Evolutionary conservation across 2,113 vertebrate genomes (phyloP), one percentile per base, ranked within the genome.

Genomic region (Phasianus colchicus): DNA sequence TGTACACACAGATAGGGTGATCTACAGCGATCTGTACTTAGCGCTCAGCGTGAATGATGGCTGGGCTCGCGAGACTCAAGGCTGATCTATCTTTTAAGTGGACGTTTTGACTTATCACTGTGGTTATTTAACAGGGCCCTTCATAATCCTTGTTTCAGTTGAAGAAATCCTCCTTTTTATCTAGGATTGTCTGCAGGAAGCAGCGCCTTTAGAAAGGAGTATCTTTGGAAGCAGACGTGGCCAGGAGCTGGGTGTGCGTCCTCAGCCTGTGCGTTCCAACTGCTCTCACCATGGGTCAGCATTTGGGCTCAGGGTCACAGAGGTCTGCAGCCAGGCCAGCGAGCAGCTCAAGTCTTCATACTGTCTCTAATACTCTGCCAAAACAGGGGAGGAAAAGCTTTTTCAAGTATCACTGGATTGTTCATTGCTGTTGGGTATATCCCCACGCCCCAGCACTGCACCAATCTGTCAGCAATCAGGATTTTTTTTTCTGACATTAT

Each of bases 1-100:
- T 65, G 2, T 71, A 13, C 55, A 2, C 86, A 78, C 55, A 84
- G 55, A 58, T 32, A 42, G 54, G 25, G 64, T 90, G 89, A 89
- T 80, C 70, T 94, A 50, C 88, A 86, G 91, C 22, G 4, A 47
- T 81, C 76, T 88, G 71, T 94, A 27, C 67, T 92, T 74, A 91
- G 84, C 78, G 90, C 78, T 88, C 22, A 2, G 63, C 54, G 72
- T 86, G 93, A 88, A 22, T 82, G 88, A 96, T 93, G 80, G 69
- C 72, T 50, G 66, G 72, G 86, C 82, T 92, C 43, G 45, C 4
- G 70, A 89, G 67, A 50, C 88, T 92, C 95, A 94, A 92, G 86
- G 77, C 90, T 92, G 82, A 84, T 95, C 77, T 87, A 34, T 95
- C 92, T 95, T 95, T 95, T 96, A 94, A 93, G 78, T 72, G 78